Percentiles rank a stretch among this genome's conserved stretches.
Conservation (phyloP, 2,113 vertebrate species). For the Garra rufa region DNA sequence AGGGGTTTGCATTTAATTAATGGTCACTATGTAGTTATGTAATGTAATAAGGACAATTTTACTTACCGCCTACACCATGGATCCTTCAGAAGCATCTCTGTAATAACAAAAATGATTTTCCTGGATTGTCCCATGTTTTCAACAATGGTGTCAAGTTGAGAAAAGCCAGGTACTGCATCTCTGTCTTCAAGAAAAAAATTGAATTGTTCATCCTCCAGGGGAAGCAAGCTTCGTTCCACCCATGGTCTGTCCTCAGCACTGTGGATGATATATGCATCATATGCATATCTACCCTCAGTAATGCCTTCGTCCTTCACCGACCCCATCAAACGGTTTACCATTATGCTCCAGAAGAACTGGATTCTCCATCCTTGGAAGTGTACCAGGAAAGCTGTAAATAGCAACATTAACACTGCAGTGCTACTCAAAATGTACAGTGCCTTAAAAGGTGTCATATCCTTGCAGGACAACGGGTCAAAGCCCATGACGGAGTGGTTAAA, state of each 20-base stretch:
- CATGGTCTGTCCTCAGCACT: conserved; percentile 80
- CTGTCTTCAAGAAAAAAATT: conserved; percentile 88
- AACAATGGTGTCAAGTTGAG: conserved; percentile 81
- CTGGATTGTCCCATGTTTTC: conserved; percentile 84
- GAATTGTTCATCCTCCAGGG: conserved; percentile 79
- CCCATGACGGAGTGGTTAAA: conserved; percentile 77
- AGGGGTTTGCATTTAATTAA: conserved; percentile 2
- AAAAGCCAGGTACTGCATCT: conserved; percentile 82
- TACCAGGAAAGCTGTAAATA: conserved; percentile 72
- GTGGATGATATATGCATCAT: conserved; percentile 88
- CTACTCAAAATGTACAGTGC: conserved; percentile 79
- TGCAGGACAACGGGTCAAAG: conserved; percentile 88
- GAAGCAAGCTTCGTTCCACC: conserved; percentile 82
- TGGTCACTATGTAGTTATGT: too few relatives aligned
- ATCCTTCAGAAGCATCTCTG: conserved; percentile 86
- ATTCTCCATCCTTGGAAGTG: conserved; percentile 94
- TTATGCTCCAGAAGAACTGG: conserved; percentile 88
- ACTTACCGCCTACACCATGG: conserved; percentile 87
- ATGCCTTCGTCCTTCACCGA: conserved; percentile 78
- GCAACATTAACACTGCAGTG: conserved; percentile 68
- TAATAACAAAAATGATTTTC: conserved; percentile 91
- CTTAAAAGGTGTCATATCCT: conserved; percentile 88
- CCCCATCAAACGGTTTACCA: conserved; percentile 84
- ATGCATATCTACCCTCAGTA: conserved; percentile 75
- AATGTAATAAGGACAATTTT: background rate